phyloP scores from a whole-genome alignment of 2,113 vertebrate species.

The Ahaetulla prasina region DNA sequence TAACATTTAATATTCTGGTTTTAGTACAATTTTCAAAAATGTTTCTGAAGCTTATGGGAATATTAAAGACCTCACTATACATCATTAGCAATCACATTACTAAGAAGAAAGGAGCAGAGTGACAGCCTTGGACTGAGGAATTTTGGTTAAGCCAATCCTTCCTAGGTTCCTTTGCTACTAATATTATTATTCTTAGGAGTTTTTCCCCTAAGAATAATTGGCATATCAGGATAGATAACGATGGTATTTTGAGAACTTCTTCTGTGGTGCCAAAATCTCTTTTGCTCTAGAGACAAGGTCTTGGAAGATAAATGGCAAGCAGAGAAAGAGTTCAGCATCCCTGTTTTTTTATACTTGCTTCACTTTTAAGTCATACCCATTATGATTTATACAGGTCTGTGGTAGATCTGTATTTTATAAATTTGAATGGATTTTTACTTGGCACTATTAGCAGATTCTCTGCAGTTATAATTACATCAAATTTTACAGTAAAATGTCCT shows the following conservation, averaged over 20 bases:
- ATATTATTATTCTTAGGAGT: background rate
- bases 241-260: background rate
- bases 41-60: background rate
- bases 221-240: no score
- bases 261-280: background rate
- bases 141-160: background rate
- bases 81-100: background rate
- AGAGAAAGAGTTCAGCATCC: background rate
- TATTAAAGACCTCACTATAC: background rate
- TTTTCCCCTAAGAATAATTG: background rate
- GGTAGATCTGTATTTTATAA: background rate
- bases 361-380: background rate
- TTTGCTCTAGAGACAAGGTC: background rate
- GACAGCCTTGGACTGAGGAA: background rate
- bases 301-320: background rate
- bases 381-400: background rate
- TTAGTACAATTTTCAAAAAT: background rate
- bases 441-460: background rate
- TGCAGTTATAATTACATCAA: background rate
- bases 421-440: background rate
- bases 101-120: background rate
- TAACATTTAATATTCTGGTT: background rate
- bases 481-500: background rate
- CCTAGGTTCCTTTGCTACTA: background rate
- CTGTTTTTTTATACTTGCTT: background rate